Conservation (phyloP, 2,113 vertebrate genomes). For the Spea multiplicata region DNA sequence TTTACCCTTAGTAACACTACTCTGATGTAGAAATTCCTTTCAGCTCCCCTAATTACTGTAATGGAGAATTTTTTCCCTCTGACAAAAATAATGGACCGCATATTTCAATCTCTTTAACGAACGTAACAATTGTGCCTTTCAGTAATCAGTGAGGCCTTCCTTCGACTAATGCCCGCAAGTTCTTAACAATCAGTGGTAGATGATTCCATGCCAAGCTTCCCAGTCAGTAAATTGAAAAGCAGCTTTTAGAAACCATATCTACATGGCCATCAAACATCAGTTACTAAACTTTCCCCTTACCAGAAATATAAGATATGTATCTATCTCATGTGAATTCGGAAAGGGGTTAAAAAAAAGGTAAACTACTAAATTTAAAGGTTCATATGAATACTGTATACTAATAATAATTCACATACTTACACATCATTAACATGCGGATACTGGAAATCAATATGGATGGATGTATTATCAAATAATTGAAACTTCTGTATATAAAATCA, state of each 20-base stretch:
- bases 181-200: constrained; percentile 36
- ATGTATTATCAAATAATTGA: too few relatives aligned
- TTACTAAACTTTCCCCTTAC: constrained; percentile 22
- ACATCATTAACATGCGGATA: too few relatives aligned
- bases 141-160: constrained; percentile 40
- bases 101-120: constrained; percentile 43
- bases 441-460: too few relatives aligned
- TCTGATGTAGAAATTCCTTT: constrained; percentile 14
- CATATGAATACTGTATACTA: too few relatives aligned
- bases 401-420: too few relatives aligned
- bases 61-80: constrained; percentile 38
- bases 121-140: constrained; percentile 47
- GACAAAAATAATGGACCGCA: constrained; percentile 47
- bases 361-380: too few relatives aligned
- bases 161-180: constrained; percentile 37
- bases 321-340: constrained; percentile 22
- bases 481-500: too few relatives aligned
- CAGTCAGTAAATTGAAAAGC: constrained; percentile 38
- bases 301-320: constrained; percentile 27
- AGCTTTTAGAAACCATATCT: constrained; percentile 39
- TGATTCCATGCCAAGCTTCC: constrained; percentile 32
- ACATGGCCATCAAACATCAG: constrained; percentile 15
- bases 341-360: background rate
- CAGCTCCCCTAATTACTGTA: constrained; percentile 39
- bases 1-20: background rate